These are phyloP conservation scores for Emys orbicularis DNA, from an alignment of 2,797 vertebrate species.

Conservation along the genomic window DNA sequence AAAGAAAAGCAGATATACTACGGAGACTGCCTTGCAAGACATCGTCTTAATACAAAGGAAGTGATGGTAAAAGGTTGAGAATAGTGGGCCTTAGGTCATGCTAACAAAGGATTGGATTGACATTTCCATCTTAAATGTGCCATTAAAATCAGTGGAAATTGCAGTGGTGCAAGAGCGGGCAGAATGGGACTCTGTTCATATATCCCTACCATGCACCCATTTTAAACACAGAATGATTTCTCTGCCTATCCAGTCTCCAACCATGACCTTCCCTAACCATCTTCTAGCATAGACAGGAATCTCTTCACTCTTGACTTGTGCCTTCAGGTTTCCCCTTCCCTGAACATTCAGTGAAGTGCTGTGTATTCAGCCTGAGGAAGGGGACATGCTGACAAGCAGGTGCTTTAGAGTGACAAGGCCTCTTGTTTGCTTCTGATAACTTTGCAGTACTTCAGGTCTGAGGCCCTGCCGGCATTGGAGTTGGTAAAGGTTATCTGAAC, in stretches of 20 bases:
- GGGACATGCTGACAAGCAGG: background rate
- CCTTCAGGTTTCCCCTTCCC: background rate
- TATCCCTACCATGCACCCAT: background rate
- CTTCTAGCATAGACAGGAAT: rapidly evolving
- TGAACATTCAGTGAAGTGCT: background rate
- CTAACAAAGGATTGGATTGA: background rate
- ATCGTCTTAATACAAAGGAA: constrained; percentile 17
- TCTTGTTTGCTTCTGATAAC: background rate
- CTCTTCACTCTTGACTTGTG: rapidly evolving
- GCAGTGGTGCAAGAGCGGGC: background rate
- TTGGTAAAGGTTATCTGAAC: background rate
- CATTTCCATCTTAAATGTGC: background rate
- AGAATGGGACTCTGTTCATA: background rate
- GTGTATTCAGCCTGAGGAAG: background rate
- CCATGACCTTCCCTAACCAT: background rate
- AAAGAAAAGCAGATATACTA: constrained; percentile 49
- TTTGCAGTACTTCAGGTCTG: background rate
- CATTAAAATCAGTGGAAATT: background rate
- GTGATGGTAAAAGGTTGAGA: constrained; percentile 38
- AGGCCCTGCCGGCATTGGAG: background rate
- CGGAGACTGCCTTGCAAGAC: constrained; percentile 35
- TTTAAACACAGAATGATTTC: background rate
- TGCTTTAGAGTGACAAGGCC: background rate
- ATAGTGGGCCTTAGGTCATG: background rate
- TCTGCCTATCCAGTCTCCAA: background rate